These are phyloP conservation scores for Silurus asotus DNA, from an alignment of 2,113 vertebrate genomes.

Conservation along the genomic window DNA sequence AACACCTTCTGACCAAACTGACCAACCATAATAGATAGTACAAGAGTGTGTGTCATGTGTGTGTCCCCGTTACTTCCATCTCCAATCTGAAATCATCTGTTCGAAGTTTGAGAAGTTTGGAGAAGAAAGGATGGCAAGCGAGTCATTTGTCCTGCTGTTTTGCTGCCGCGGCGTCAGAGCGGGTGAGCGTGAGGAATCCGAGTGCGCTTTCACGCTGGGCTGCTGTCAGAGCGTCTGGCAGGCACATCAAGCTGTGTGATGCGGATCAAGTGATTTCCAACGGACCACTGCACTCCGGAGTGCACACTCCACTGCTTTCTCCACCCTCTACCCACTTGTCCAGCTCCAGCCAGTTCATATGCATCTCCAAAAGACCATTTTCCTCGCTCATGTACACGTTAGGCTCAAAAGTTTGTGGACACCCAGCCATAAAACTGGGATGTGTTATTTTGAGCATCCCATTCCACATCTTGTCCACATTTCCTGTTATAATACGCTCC, in stretches of 20 bases:
- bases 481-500: no score
- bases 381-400: no score
- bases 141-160: slow-evolving; percentile 10
- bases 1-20: neutral
- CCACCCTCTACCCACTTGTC: neutral
- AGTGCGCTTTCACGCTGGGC: slow-evolving; percentile 41
- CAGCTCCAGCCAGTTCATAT: slow-evolving; percentile 9
- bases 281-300: slow-evolving; percentile 57
- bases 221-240: slow-evolving; percentile 55
- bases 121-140: neutral
- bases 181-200: slow-evolving; percentile 54
- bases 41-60: neutral
- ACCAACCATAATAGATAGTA: neutral
- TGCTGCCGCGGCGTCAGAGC: slow-evolving; percentile 7
- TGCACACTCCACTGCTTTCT: slow-evolving; percentile 40
- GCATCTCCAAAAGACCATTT: no score
- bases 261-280: slow-evolving; percentile 74
- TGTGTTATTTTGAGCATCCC: no score
- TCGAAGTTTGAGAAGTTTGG: neutral
- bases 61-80: neutral
- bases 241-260: slow-evolving; percentile 66
- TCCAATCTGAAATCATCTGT: neutral
- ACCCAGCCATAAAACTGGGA: no score
- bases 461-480: no score
- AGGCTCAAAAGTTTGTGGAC: no score